Evolutionary conservation across 1,140 invertebrate genomes (phyloP).

Genomic region (Nasonia longicornis): DNA sequence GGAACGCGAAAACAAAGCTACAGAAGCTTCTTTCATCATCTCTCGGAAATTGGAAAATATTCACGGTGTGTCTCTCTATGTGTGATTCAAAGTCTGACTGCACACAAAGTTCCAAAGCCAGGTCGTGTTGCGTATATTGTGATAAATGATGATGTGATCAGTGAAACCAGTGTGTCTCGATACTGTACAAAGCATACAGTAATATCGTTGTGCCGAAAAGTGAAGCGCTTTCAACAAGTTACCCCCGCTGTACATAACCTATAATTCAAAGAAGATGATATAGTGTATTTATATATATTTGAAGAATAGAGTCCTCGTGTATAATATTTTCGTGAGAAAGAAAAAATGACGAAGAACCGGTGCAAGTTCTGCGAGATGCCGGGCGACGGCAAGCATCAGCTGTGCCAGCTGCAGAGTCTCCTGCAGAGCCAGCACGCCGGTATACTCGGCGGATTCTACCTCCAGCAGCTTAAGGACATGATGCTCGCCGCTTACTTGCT

Average conservation of each 20-base stretch:
- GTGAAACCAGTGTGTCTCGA: neutral
- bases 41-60: no score
- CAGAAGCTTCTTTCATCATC: no score
- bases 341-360: conserved; percentile 65
- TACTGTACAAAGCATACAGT: no score
- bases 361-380: conserved; percentile 69
- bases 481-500: conserved; percentile 71
- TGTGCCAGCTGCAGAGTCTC: conserved; percentile 55
- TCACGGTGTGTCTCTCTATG: no score
- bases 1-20: no score
- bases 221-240: conserved; percentile 1
- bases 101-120: conserved; percentile 27
- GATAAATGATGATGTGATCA: conserved; percentile 14
- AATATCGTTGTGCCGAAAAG: neutral
- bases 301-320: neutral
- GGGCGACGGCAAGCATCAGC: conserved; percentile 62
- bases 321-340: neutral
- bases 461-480: conserved; percentile 71
- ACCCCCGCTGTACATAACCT: neutral
- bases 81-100: neutral
- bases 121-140: neutral
- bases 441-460: conserved; percentile 53
- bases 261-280: neutral
- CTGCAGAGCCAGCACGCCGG: neutral
- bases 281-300: conserved; percentile 40